phyloP scores from a whole-genome alignment of 2,113 vertebrate species.

The Nicator chloris region DNA sequence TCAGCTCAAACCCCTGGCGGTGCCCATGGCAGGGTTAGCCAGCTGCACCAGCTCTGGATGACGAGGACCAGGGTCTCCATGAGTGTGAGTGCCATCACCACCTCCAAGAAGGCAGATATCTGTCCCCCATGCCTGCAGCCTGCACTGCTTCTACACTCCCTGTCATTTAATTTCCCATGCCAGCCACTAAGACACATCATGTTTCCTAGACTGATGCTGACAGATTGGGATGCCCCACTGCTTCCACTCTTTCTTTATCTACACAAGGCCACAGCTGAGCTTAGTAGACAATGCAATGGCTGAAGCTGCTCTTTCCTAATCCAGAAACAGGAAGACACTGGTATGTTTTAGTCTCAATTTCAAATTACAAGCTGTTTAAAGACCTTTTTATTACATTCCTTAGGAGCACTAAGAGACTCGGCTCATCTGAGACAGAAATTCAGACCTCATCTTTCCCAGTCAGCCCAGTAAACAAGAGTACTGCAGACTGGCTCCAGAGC shows the following conservation, averaged over 20 bases:
- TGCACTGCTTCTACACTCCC: not conserved
- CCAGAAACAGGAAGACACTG: not conserved
- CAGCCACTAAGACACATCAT: not conserved
- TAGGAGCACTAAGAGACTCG: rapidly evolving
- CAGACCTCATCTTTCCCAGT: not conserved
- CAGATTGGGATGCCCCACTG: not conserved
- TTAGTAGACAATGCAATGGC: not conserved
- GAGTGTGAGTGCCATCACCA: not conserved
- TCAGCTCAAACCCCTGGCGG: not conserved
- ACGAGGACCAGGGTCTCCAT: not conserved
- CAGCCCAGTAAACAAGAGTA: not conserved
- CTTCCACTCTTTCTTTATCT: not conserved
- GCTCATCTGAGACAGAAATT: not conserved
- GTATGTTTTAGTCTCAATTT: not conserved
- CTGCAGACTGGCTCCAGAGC: not conserved
- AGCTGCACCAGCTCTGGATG: not conserved
- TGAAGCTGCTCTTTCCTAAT: not conserved
- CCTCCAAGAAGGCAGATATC: not conserved
- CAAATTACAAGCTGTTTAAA: not conserved
- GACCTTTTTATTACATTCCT: not conserved
- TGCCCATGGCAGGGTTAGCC: not conserved
- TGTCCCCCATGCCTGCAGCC: rapidly evolving
- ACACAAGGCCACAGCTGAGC: not conserved
- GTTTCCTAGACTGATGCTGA: rapidly evolving
- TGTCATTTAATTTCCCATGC: not conserved